Evolutionary conservation across 2,113 vertebrate species (phyloP), one percentile per base, ranked within the genome.

Genomic region (Ahaetulla prasina): DNA sequence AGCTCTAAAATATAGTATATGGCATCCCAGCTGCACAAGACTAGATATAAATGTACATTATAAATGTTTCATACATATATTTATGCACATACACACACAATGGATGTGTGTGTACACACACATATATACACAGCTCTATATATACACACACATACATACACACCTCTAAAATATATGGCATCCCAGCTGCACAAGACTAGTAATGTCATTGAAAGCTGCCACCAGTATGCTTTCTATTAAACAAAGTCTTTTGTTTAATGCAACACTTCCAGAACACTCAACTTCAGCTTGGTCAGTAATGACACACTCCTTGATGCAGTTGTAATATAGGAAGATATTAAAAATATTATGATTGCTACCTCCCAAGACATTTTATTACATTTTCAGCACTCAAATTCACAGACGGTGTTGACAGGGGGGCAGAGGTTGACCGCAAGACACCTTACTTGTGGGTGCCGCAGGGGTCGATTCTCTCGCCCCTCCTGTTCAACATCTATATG

Each of bases 141-240:
- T 55, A 50, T 53, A 52, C 3, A 93, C 49, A 89, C 47, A 89
- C 10, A n/a, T 10, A 35, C 1, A 54, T 2, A 35, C 7, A 39
- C 43, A 53, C 12, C 23, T 25, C 43, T 23, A 87, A 11, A 85
- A 88, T 95, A 87, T 93, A 93, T 89, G 92, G 89, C 93, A 49
- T 89, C 95, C 86, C 91, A 96, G 80, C 60, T 94, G 89, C 87
- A 68, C 55, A 85, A 57, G 92, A 93, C 94, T 93, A 50, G 68
- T 89, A 89, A 90, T 93, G 91, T 92, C 95, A 95, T 30, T 97
- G 95, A 95, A 50, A 80, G 2, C 54, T 87, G 23, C n/a, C 88
- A 39, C 20, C 12, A 35, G 6, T 93, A 10, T 91, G 45, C 52
- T 95, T 68, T 93, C 52, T 87, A 50, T 91, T 92, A 49, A n/a